Evolutionary conservation across 2,888 invertebrate genomes (phyloP).

Genomic region (Pristionchus fissidentatus): DNA sequence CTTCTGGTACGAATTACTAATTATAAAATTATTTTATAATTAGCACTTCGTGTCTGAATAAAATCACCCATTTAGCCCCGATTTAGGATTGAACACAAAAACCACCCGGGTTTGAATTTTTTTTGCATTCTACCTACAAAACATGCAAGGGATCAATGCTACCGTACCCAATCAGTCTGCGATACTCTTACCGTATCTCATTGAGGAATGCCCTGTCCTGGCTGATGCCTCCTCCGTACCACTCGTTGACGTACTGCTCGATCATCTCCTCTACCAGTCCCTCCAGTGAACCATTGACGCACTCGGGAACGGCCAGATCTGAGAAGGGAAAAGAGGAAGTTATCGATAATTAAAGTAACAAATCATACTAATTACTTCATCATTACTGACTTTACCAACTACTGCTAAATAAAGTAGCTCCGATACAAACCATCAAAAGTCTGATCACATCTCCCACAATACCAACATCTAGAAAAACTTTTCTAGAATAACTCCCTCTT

Average conservation of each 20-base stretch:
- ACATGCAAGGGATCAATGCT: neutral
- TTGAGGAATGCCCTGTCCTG: conserved; percentile 69
- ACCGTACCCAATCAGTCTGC: neutral
- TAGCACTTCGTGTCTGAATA: too few species aligned
- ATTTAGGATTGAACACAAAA: too few species aligned
- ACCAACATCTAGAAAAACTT: neutral
- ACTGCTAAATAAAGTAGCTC: neutral
- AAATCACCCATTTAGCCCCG: too few species aligned
- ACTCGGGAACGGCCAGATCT: conserved; percentile 50
- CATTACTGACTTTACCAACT: neutral
- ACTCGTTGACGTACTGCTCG: conserved; percentile 68
- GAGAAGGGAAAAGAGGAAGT: neutral
- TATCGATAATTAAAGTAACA: neutral
- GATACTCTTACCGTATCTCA: conserved; percentile 63
- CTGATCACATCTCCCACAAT: neutral
- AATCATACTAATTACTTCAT: neutral
- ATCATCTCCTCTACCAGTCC: conserved; percentile 66
- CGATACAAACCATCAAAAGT: neutral
- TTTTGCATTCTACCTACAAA: neutral
- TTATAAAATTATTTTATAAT: too few species aligned
- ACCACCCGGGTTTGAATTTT: too few species aligned
- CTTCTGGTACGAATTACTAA: too few species aligned
- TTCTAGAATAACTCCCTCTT: too few species aligned
- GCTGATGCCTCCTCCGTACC: conserved; percentile 70
- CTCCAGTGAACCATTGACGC: conserved; percentile 68